Percentiles rank a stretch among this genome's conserved stretches.
Evolutionary conservation across 2,113 vertebrate species (phyloP).

Genomic region (Bubo bubo): DNA sequence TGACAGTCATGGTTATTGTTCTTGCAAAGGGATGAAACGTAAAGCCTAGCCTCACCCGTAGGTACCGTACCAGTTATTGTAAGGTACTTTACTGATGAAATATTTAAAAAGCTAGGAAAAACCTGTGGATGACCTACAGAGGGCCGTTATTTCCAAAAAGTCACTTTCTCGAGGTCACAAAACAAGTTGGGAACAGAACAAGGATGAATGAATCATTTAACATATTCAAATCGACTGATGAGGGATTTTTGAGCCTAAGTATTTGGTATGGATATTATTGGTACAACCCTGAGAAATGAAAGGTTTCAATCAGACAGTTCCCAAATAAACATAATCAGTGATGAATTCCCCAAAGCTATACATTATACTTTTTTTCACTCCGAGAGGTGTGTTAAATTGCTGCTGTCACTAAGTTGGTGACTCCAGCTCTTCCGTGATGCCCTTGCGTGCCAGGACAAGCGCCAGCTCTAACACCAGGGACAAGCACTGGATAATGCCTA

Average conservation of each 20-base stretch:
- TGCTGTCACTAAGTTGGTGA: not conserved
- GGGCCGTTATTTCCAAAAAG: not conserved
- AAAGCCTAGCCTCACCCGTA: not conserved
- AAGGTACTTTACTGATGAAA: not conserved
- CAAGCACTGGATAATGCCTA: not conserved
- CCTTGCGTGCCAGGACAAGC: not conserved
- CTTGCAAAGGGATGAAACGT: not conserved
- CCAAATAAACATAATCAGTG: not conserved
- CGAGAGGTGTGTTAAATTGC: not conserved
- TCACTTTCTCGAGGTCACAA: not conserved
- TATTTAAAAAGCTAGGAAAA: not conserved
- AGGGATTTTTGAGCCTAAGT: not conserved
- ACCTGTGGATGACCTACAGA: not conserved
- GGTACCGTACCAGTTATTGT: not conserved
- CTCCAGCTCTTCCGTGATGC: not conserved
- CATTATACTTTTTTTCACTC: not conserved
- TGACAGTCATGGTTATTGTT: not conserved
- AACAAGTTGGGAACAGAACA: not conserved
- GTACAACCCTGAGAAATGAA: not conserved
- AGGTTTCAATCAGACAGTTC: not conserved
- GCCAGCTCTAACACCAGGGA: too few relatives aligned
- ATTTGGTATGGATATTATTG: not conserved
- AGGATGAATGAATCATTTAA: not conserved
- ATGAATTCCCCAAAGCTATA: not conserved
- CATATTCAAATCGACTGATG: not conserved